Percentiles rank a stretch among this genome's conserved stretches.
Evolutionary conservation across 2,113 vertebrate genomes (phyloP).

Genomic region (Syngnathoides biaculeatus): DNA sequence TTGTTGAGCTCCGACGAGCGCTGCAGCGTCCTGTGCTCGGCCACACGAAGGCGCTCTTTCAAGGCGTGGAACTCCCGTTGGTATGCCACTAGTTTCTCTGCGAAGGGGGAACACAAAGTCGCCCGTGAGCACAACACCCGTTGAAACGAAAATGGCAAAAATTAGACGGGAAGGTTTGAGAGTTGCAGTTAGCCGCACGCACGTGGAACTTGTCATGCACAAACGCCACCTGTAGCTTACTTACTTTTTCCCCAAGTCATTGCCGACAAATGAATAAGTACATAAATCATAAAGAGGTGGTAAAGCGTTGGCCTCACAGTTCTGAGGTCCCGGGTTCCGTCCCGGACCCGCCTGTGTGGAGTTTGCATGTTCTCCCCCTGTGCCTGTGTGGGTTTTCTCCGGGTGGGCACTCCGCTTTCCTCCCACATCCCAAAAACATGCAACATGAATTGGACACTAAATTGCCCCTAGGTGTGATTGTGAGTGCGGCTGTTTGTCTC

Average conservation of each 20-base stretch:
- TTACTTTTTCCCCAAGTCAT: background rate
- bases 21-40: constrained; percentile 91
- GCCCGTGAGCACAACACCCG: background rate
- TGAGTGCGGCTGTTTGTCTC: too few species aligned
- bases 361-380: too few species aligned
- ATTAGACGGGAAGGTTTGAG: background rate
- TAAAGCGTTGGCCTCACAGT: too few species aligned
- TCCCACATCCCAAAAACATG: too few species aligned
- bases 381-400: too few species aligned
- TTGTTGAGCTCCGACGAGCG: constrained; percentile 91
- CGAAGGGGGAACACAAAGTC: constrained; percentile 6
- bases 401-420: too few species aligned
- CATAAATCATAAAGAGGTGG: too few species aligned
- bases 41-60: constrained; percentile 93
- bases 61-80: constrained; percentile 94
- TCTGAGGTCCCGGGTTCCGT: too few species aligned
- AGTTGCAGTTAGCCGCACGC: background rate
- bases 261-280: background rate
- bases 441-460: too few species aligned
- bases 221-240: background rate
- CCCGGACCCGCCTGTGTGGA: too few species aligned
- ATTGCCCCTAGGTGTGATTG: too few species aligned
- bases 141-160: background rate
- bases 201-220: background rate
- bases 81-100: constrained; percentile 92